phyloP scores from a whole-genome alignment of 2,797 vertebrate species.

The Sciurus vulgaris region DNA sequence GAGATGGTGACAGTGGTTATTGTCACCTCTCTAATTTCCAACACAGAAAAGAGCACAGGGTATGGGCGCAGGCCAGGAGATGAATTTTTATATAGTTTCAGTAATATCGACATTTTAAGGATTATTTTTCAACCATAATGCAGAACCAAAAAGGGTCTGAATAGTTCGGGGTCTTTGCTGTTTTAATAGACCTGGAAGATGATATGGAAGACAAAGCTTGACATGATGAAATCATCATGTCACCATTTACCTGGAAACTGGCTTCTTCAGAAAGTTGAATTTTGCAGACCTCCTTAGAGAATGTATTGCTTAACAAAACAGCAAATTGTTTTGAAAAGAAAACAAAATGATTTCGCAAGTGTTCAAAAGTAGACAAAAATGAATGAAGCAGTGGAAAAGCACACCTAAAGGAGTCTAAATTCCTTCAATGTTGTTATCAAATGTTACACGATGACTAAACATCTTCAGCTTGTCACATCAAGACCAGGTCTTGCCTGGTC shows the following conservation, averaged over 20 bases:
- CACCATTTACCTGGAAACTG: background rate
- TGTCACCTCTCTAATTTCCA: background rate
- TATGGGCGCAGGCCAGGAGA: background rate
- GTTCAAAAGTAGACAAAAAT: conserved; percentile 1
- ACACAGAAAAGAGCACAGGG: background rate
- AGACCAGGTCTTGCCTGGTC: too few relatives aligned
- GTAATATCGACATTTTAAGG: background rate
- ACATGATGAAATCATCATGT: background rate
- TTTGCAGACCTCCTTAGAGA: background rate
- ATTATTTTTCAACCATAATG: background rate
- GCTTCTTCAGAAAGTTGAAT: conserved; percentile 38
- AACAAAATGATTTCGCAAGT: background rate
- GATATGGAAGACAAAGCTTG: background rate
- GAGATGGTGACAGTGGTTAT: background rate
- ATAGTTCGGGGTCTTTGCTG: background rate
- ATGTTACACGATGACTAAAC: background rate
- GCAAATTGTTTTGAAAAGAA: conserved; percentile 7
- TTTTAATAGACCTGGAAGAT: conserved; percentile 12
- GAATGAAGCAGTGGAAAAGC: background rate
- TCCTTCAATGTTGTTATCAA: background rate
- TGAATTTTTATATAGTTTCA: background rate
- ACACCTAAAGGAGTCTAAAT: background rate
- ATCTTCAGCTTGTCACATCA: too few relatives aligned
- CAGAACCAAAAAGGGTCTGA: background rate
- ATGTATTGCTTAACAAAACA: background rate